Evolutionary conservation across 1,140 invertebrate genomes (phyloP), one percentile per base, ranked within the genome.

Genomic region (Sipha flava): DNA sequence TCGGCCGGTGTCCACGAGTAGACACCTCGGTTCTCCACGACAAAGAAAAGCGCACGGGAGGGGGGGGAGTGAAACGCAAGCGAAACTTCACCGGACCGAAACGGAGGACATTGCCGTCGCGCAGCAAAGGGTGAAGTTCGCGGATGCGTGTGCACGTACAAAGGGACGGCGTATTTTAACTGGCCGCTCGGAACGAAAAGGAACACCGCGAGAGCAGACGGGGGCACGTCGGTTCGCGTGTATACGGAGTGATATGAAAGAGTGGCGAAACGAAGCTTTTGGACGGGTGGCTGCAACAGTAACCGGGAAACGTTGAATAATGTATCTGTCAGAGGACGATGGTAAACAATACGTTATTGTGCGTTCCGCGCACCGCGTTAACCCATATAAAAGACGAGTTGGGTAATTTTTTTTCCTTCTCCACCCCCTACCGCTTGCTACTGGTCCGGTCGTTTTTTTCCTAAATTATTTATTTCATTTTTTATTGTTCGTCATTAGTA

Each of bases 261-360:
- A 77, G 52, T 77, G 26, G 73, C 43, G 29, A 59, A 59, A 40
- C 52, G n/a, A 59, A 77, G 52, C 31, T 57, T 77, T 40, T 5
- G 52, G 52, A 16, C 3, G 1, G 52, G 31, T 1, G 52, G 72
- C 26, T 21, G 72, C 66, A 70, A 18, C 31, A 37, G 34, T 40
- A 64, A 43, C 70, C 47, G 45, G 52, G 52, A 77, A 57, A 23
- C 52, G 73, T 77, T 77, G 73, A 77, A 77, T 77, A 77, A 77
- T 77, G 73, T 77, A 77, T 77, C 52, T 18, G 73, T 77, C 73
- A 77, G 34, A 26, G 49, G 49, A 59, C 73, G 73, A 59, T 23
- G 73, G 73, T 77, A 77, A 77, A 77, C 73, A 77, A 77, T 77
- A 59, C 73, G 73, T 77, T 77, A 77, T 77, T 77, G 73, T 77